Base-by-base conservation (phyloP, 1,140 invertebrate genomes). In the Hypothenemus hampei region DNA sequence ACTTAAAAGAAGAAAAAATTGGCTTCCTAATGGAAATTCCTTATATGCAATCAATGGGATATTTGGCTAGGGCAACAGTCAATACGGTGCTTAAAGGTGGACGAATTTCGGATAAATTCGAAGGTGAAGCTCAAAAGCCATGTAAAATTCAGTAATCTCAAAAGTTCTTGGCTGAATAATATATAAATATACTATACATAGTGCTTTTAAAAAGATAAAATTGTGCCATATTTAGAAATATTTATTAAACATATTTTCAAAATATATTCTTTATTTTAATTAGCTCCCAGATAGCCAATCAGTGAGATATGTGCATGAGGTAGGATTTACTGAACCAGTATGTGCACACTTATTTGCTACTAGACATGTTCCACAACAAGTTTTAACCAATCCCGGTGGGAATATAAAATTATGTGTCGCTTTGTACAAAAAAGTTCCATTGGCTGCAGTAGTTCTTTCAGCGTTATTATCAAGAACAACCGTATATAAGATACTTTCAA, bases 391-490 rank as follows among this genome's bases (percentile, higher is more conserved):
- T 11, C 90, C 89, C 22, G 87, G 83, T 10, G 84, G 71, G 37
- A 78, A 74, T 20, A 94, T 69, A 26, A 81, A 72, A 29, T 78
- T 75, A 65, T 88, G 84, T 31, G 90, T 77, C 15, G 89, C 84
- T 69, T 89, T 76, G 65, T 94, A 96, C 1, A 90, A 76, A 65
- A 81, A 83, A 18, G 72, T 79, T 10, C 82, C 82, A 71, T 86
- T 81, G 1, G 78, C 73, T 40, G 81, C 77, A 1, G 85, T 64
- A 59, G 76, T 83, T 62, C 82, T 82, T 70, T 96, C 90, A 7
- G 91, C 86, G 75, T 94, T 95, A 2, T 92, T 93, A 78, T 98
- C 94, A 70, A 89, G 95, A 4, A 96, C 84, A 3, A 97, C 77
- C 0, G 93, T 95, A 68, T 96, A 87, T 10, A 98, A 75, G 67